Evolutionary conservation across 2,888 invertebrate species (phyloP), one percentile per base, ranked within the genome.

Genomic region (Ophraella communa): DNA sequence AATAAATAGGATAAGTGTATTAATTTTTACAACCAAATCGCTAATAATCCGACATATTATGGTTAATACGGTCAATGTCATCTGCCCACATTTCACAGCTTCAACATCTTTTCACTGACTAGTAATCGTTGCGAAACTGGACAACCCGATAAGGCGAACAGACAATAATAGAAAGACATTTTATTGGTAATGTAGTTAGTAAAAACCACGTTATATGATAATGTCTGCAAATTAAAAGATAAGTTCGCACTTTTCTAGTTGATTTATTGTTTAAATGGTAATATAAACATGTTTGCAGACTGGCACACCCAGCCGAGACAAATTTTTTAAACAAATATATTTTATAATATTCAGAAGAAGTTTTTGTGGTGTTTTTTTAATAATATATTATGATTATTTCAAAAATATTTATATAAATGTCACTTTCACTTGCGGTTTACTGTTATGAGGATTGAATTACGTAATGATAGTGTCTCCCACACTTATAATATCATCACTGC

Each of bases 41-140:
- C 14, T 39, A 27, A 45, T 3, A 57, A 44, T 57, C 45, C 33
- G 21, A 20, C 11, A 47, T 45, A 44, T 35, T 47, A 53, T 60
- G 42, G 30, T 45, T 54, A 61, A 61, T 61, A 35, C 61, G 61
- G 61, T 61, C 61, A 61, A 61, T 54, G 61, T 54, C 61, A 61
- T 61, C 47, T 53, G 23, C 54, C 44, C 54, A 61, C 54, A 18
- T 57, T 55, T 18, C 14, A 11, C 42, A 47, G 47, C 47, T 23
- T 21, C 47, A 47, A 17, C 45, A 53, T 45, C 21, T 17, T 61
- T 53, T 61, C 45, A 30, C 23, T 5, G 47, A 53, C 42, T 42
- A 57, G 7, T 20, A 45, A 18, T 51, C n/a, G 10, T 44, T 55
- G 27, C 27, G 24, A 39, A 55, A 54, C 39, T 35, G 44, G 24